Conservation (phyloP, 2,797 vertebrate species). For the Acanthopagrus latus region DNA sequence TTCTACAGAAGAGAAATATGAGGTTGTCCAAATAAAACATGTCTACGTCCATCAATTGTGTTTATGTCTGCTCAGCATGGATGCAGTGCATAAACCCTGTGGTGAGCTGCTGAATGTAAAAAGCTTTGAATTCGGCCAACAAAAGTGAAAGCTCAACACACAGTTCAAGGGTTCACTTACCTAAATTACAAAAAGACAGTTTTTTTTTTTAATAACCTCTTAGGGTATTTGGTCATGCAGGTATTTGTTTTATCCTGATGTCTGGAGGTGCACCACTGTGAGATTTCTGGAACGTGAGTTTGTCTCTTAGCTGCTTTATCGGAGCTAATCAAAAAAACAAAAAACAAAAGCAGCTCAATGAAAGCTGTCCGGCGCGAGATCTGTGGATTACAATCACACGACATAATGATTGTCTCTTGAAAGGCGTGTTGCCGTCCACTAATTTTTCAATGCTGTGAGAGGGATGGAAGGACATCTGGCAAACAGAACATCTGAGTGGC, state of each 20-base stretch:
- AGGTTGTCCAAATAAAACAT: too few relatives aligned
- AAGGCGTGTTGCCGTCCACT: background rate
- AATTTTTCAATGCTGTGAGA: background rate
- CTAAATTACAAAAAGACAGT: background rate
- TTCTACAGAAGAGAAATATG: too few relatives aligned
- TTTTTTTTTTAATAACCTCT: background rate
- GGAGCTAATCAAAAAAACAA: background rate
- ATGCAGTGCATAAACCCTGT: background rate
- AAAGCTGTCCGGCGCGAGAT: background rate
- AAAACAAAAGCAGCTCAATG: background rate
- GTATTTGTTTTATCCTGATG: background rate
- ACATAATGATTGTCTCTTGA: background rate
- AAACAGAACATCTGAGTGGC: slow-evolving; percentile 1
- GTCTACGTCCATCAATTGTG: too few relatives aligned
- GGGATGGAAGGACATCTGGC: background rate
- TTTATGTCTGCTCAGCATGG: background rate
- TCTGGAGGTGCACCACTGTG: background rate
- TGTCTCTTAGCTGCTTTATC: background rate
- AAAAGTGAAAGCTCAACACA: background rate
- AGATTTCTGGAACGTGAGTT: slow-evolving; percentile 12
- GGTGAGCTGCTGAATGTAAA: background rate
- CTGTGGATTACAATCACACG: slow-evolving; percentile 1
- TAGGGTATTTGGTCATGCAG: background rate
- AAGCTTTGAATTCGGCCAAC: background rate
- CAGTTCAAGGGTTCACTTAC: background rate